phyloP scores from a whole-genome alignment of 2,797 vertebrate genomes.

The Vespertilio murinus region DNA sequence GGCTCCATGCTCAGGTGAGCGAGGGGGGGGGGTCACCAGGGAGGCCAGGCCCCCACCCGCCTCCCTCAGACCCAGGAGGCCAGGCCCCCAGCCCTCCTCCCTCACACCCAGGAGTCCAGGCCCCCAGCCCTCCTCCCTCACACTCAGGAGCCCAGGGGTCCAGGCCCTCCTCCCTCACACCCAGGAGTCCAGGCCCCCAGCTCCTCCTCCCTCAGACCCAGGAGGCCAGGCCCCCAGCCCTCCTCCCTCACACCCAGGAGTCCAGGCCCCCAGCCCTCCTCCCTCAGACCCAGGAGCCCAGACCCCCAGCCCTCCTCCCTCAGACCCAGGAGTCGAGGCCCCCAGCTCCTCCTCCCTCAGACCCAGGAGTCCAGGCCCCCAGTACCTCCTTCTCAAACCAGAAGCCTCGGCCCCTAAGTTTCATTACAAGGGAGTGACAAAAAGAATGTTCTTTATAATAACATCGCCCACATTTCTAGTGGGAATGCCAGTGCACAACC shows the following conservation, averaged over 20 bases:
- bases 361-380: too few relatives aligned
- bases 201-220: not conserved
- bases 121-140: not conserved
- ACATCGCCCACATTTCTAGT: not conserved
- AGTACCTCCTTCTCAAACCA: not conserved
- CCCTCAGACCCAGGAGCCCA: not conserved
- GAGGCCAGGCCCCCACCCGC: not conserved
- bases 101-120: not conserved
- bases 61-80: not conserved
- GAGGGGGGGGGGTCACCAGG: too few relatives aligned
- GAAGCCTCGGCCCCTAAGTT: not conserved
- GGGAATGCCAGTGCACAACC: not conserved
- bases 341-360: too few relatives aligned
- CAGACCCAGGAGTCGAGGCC: not conserved
- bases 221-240: not conserved
- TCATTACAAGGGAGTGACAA: not conserved
- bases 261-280: not conserved
- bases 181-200: not conserved
- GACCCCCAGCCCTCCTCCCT: too few relatives aligned
- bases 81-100: not conserved
- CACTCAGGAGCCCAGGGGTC: not conserved
- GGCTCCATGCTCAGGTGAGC: constrained; percentile 80
- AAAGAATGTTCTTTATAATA: not conserved
- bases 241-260: not conserved
- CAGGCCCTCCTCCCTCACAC: not conserved